Conservation (phyloP, 2,113 vertebrate species). For the Peromyscus maniculatus region DNA sequence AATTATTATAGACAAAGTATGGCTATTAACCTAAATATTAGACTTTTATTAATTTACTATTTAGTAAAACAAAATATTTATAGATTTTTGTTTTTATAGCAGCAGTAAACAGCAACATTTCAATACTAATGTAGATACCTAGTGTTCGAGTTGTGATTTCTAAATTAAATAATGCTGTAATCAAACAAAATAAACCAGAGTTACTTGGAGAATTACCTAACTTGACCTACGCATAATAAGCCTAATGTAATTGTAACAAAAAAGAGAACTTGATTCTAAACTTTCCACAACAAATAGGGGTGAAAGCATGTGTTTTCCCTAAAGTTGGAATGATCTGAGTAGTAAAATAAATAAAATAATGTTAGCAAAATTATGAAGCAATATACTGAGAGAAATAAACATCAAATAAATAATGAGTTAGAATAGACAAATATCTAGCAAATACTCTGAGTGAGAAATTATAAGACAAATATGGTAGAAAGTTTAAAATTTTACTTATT, state of each 20-base stretch:
- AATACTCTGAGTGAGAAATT: not conserved
- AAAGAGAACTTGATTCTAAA: not conserved
- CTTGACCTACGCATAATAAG: not conserved
- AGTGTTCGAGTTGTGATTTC: not conserved
- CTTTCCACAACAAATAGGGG: not conserved
- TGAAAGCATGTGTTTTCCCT: not conserved
- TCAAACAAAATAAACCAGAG: not conserved
- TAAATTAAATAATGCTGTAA: not conserved
- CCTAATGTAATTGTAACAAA: not conserved
- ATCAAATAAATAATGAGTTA: not conserved
- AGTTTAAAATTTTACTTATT: constrained; percentile 43
- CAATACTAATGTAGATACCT: not conserved
- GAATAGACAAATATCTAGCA: not conserved
- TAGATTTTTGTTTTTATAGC: not conserved
- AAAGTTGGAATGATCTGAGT: not conserved
- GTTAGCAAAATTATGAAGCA: not conserved
- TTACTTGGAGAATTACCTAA: not conserved
- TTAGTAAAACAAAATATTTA: not conserved
- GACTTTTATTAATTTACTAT: not conserved
- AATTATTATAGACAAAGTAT: not conserved
- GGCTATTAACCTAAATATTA: not conserved
- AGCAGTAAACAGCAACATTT: not conserved
- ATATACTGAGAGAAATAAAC: not conserved
- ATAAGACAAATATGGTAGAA: not conserved
- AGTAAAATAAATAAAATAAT: not conserved